These are phyloP conservation scores for Monopterus albus DNA, from an alignment of 2,113 vertebrate genomes.

Conservation along the genomic window DNA sequence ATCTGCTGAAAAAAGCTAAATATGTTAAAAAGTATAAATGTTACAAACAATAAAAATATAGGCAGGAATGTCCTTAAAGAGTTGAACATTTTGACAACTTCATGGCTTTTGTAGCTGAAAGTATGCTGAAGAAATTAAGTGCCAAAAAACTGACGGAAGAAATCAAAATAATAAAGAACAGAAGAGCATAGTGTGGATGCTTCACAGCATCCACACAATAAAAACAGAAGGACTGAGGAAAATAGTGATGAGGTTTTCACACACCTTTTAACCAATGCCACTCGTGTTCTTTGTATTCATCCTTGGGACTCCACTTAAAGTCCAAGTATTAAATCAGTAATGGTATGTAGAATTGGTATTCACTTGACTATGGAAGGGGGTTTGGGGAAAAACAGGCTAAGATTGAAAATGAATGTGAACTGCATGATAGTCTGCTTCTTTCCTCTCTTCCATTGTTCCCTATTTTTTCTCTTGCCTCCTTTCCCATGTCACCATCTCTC, in stretches of 20 bases:
- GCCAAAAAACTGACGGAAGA: too few species aligned
- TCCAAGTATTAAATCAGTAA: constrained; percentile 71
- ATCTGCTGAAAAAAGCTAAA: too few species aligned
- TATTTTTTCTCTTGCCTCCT: constrained; percentile 51
- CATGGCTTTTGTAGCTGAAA: too few species aligned
- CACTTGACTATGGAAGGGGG: constrained; percentile 57
- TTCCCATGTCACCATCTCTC: constrained; percentile 60
- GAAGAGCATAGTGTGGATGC: too few species aligned
- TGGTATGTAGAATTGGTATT: constrained; percentile 76
- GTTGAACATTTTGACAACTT: too few species aligned
- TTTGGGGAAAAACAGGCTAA: constrained; percentile 70
- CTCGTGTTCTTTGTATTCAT: constrained; percentile 58
- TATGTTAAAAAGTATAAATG: too few species aligned
- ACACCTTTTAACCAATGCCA: constrained; percentile 58
- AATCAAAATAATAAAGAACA: too few species aligned
- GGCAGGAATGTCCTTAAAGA: too few species aligned
- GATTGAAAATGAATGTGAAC: constrained; percentile 81
- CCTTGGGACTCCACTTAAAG: constrained; percentile 61
- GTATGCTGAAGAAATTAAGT: too few species aligned
- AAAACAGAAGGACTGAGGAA: constrained; percentile 38
- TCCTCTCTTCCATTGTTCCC: constrained; percentile 63
- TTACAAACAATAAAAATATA: too few species aligned
- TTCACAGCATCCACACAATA: too few species aligned
- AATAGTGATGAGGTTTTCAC: constrained; percentile 29
- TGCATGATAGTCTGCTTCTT: constrained; percentile 72